These are phyloP conservation scores for Mayetiola destructor DNA, from an alignment of 2,888 invertebrate genomes.

Conservation along the genomic window DNA sequence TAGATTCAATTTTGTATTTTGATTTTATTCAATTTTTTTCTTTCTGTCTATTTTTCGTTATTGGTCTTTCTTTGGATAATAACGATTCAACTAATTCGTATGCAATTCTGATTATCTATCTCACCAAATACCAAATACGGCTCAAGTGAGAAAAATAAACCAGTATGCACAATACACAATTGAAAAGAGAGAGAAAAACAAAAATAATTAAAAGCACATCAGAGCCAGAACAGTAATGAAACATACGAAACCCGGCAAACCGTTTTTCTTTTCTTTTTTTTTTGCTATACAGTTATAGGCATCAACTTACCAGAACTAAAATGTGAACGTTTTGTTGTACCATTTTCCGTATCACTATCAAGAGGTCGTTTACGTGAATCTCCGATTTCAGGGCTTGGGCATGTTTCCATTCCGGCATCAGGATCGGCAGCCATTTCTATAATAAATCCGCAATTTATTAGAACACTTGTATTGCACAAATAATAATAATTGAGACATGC, in stretches of 20 bases:
- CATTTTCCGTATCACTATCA: constrained; percentile 76
- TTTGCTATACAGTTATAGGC: neutral
- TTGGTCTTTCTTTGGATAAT: neutral
- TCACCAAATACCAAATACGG: neutral
- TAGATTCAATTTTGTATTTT: too few relatives aligned
- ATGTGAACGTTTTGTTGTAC: constrained; percentile 77
- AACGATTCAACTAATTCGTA: neutral
- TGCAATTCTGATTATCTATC: neutral
- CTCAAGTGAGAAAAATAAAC: neutral
- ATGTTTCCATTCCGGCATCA: constrained; percentile 85
- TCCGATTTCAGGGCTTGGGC: constrained; percentile 77
- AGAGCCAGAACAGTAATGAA: too few relatives aligned
- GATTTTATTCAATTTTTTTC: too few relatives aligned
- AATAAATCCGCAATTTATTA: constrained; percentile 14
- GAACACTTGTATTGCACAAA: constrained; percentile 12
- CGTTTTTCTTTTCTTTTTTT: constrained; percentile 11
- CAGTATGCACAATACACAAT: neutral
- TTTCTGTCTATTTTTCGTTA: too few relatives aligned
- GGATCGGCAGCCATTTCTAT: constrained; percentile 59
- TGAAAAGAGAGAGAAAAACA: too few relatives aligned
- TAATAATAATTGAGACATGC: constrained; percentile 7
- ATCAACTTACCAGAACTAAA: constrained; percentile 68
- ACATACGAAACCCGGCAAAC: too few relatives aligned
- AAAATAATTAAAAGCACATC: too few relatives aligned
- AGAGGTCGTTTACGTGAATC: constrained; percentile 83